Conservation (phyloP, 2,888 invertebrate species). For the Brenthis daphne region DNA sequence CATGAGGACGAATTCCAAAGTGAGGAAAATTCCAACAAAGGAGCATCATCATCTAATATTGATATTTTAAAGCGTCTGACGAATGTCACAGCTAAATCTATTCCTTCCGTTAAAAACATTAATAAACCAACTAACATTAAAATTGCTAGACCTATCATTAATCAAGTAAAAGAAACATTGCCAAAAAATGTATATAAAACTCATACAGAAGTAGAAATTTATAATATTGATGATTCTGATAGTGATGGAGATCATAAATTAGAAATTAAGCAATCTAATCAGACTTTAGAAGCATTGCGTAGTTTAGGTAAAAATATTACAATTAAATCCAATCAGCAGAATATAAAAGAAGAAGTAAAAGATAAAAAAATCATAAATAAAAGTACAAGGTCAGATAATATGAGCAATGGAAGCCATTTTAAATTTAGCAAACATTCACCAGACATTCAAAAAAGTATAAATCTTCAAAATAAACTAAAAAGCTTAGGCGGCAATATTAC, state of each 20-base stretch:
- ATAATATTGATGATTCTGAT: constrained; percentile 72
- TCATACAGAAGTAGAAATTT: constrained; percentile 63
- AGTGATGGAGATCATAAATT: constrained; percentile 53
- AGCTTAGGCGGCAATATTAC: constrained; percentile 65
- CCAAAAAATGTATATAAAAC: constrained; percentile 45
- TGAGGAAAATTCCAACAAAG: constrained; percentile 40
- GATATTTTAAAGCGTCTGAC: constrained; percentile 59
- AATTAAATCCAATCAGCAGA: constrained; percentile 53
- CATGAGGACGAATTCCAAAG: constrained; percentile 24
- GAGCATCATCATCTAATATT: constrained; percentile 41
- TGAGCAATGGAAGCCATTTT: constrained; percentile 24
- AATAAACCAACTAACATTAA: constrained; percentile 18
- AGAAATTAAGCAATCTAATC: constrained; percentile 29
- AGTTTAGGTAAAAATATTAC: constrained; percentile 60
- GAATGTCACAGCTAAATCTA: constrained; percentile 61
- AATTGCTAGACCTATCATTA: constrained; percentile 3
- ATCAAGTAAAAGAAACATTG: constrained; percentile 40
- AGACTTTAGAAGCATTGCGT: constrained; percentile 49
- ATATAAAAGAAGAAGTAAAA: constrained; percentile 22
- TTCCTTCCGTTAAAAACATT: constrained; percentile 42
- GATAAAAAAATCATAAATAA: constrained; percentile 20
- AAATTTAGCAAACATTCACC: constrained; percentile 36
- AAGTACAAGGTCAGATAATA: constrained; percentile 7
- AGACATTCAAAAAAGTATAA: constrained; percentile 46
- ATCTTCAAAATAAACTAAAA: constrained; percentile 59